These are phyloP conservation scores for Chiloscyllium punctatum DNA, from an alignment of 2,797 vertebrate genomes.

Conservation along the genomic window DNA sequence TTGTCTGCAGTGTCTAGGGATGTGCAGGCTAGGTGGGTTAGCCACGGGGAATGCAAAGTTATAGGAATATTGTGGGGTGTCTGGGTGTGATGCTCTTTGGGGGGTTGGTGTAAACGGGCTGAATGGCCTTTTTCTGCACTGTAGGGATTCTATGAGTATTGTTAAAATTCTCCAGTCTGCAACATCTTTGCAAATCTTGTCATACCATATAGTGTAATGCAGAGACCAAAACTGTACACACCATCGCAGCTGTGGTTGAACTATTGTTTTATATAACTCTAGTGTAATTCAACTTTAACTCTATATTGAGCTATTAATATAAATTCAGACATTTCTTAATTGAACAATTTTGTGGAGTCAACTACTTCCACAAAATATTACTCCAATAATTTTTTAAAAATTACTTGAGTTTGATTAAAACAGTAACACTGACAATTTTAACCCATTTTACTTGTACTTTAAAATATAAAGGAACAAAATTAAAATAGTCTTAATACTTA, in stretches of 20 bases:
- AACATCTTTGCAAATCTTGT: neutral
- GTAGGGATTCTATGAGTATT: neutral
- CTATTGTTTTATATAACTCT: neutral
- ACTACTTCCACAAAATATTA: neutral
- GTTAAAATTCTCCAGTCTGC: neutral
- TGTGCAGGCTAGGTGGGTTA: no score
- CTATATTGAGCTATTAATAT: neutral
- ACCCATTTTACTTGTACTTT: neutral
- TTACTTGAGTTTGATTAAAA: neutral
- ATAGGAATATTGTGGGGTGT: no score
- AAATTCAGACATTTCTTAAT: neutral
- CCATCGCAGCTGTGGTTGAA: neutral
- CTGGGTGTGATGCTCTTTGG: no score
- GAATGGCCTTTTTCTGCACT: no score
- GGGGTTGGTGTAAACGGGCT: no score
- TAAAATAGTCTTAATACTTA: constrained; percentile 65
- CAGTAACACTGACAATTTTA: constrained; percentile 1
- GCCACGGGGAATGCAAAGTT: no score
- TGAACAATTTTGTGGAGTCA: neutral
- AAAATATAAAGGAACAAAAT: neutral
- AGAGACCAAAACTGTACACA: neutral
- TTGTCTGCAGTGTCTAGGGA: no score
- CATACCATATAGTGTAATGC: neutral
- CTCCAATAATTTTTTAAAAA: neutral
- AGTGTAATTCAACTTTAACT: neutral